A percentile compares a stretch with the other conserved stretches of the same genome.
Evolutionary conservation across 1,140 invertebrate genomes (phyloP).

Genomic region (Caenorhabditis briggsae): DNA sequence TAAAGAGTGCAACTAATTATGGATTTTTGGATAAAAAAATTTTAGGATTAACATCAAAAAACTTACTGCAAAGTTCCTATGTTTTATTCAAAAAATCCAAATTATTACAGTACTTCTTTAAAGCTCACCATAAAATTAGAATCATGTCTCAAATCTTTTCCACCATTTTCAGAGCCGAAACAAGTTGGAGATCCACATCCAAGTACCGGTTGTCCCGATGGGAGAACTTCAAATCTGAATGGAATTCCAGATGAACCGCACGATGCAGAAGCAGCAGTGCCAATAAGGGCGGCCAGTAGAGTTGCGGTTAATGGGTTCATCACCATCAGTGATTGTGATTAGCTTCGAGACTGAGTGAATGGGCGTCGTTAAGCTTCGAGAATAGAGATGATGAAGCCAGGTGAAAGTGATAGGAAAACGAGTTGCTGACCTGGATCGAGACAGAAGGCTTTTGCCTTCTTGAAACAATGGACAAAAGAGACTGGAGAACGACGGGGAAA

Average conservation of each 20-base stretch:
- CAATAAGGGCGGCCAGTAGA: conserved; percentile 54
- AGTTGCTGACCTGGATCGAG: conserved; percentile 52
- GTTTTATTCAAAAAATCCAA: too few species aligned
- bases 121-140: conserved; percentile 63
- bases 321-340: conserved; percentile 46
- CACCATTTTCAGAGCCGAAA: conserved; percentile 69
- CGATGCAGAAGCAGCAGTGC: conserved; percentile 33
- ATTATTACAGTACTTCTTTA: too few species aligned
- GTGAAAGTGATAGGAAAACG: conserved; percentile 56
- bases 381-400: conserved; percentile 34
- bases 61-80: too few species aligned
- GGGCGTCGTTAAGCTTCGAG: conserved; percentile 27
- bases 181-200: conserved; percentile 68
- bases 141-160: conserved; percentile 65
- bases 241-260: conserved; percentile 67
- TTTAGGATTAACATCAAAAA: too few species aligned
- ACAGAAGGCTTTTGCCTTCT: conserved; percentile 1
- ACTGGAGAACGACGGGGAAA: conserved; percentile 21
- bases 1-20: neutral
- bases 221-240: conserved; percentile 67
- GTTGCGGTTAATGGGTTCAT: conserved; percentile 55
- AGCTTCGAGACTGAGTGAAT: conserved; percentile 49
- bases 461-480: conserved; percentile 51
- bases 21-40: neutral
- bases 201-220: conserved; percentile 63